phyloP scores from a whole-genome alignment of 2,113 vertebrate genomes.

The Aphelocoma coerulescens region DNA sequence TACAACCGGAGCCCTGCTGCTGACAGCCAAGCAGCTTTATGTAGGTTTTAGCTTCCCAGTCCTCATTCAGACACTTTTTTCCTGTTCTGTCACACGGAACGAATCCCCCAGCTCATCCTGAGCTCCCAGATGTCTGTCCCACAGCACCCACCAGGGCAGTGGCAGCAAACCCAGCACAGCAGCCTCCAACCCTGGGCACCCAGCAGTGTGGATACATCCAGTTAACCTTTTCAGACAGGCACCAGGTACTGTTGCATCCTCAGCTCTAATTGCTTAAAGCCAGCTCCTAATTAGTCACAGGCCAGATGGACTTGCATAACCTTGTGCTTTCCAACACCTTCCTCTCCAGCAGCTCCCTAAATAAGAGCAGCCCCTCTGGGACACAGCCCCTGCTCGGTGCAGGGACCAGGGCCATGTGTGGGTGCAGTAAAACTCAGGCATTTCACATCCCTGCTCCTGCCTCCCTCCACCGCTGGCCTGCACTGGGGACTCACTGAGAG shows the following conservation, averaged over 20 bases:
- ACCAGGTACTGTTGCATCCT: neutral
- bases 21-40: neutral
- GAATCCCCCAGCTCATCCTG: neutral
- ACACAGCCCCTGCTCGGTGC: neutral
- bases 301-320: neutral
- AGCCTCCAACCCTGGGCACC: neutral
- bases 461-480: neutral
- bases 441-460: neutral
- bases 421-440: neutral
- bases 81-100: fast-evolving
- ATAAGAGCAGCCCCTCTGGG: neutral
- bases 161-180: neutral
- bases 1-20: neutral
- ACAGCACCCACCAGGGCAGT: neutral
- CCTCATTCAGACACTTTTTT: neutral
- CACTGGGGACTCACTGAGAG: neutral
- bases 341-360: neutral
- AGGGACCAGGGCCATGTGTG: neutral
- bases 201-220: neutral
- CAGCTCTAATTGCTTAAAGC: neutral
- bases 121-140: neutral
- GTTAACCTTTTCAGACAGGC: neutral
- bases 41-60: neutral
- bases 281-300: neutral
- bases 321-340: neutral